Evolutionary conservation across 2,113 vertebrate genomes (phyloP).

Genomic region (Illadopsis cleaveri): DNA sequence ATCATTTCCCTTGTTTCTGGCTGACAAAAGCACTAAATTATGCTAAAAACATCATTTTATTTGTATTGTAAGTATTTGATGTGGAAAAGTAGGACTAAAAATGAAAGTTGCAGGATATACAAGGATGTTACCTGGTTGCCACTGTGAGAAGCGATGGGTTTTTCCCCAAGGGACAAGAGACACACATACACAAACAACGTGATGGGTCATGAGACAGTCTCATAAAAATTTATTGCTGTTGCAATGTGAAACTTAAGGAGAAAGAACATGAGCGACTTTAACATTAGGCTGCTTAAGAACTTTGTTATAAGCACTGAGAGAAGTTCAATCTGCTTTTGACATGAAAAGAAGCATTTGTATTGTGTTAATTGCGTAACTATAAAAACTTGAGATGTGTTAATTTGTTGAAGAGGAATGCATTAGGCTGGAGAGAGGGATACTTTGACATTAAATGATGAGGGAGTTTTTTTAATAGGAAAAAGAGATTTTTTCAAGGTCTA

Average conservation of each 20-base stretch:
- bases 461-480: neutral
- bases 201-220: neutral
- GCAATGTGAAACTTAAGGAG: neutral
- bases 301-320: neutral
- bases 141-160: neutral
- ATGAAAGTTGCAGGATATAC: neutral
- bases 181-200: fast-evolving
- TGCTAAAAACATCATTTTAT: neutral
- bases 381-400: neutral
- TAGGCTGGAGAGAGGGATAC: neutral
- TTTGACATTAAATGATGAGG: neutral
- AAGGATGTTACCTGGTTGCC: neutral
- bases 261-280: neutral
- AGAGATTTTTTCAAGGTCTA: neutral
- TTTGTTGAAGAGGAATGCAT: neutral
- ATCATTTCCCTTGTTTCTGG: neutral
- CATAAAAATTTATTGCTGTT: neutral
- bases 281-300: neutral
- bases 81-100: neutral
- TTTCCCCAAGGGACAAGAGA: neutral
- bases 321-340: neutral
- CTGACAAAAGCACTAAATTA: neutral
- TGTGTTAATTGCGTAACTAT: neutral
- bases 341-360: neutral
- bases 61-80: neutral